These are phyloP conservation scores for Notodonta ziczac DNA, from an alignment of 2,888 invertebrate species.

Conservation along the genomic window DNA sequence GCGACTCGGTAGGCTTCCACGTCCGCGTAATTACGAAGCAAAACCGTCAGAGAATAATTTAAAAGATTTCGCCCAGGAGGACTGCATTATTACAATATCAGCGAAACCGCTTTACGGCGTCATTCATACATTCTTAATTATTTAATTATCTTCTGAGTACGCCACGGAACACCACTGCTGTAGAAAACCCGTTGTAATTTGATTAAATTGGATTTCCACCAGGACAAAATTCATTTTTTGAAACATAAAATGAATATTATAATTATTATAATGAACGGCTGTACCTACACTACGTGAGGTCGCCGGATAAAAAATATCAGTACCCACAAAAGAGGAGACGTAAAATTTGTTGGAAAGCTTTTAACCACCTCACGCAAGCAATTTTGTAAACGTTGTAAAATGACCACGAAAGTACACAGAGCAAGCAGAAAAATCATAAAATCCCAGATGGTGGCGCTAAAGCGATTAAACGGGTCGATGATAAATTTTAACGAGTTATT, in stretches of 20 bases:
- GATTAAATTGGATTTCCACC: conserved; percentile 71
- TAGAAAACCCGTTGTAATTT: conserved; percentile 73
- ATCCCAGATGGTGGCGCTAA: conserved; percentile 84
- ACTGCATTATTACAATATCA: conserved; percentile 83
- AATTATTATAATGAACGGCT: conserved; percentile 47
- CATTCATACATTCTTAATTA: conserved; percentile 83
- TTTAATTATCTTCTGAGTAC: conserved; percentile 81
- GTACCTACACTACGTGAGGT: conserved; percentile 18
- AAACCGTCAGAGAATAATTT: conserved; percentile 77
- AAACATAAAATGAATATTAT: conserved; percentile 46
- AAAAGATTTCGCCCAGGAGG: conserved; percentile 79
- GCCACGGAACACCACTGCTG: conserved; percentile 64
- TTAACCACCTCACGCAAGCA: conserved; percentile 66
- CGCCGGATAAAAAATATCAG: conserved; percentile 39
- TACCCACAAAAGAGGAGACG: conserved; percentile 39
- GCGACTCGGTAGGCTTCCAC: conserved; percentile 56
- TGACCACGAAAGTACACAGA: conserved; percentile 80
- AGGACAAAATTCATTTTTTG: conserved; percentile 58
- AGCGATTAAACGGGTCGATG: conserved; percentile 84
- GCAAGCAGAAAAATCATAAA: conserved; percentile 84
- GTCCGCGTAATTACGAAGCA: conserved; percentile 71
- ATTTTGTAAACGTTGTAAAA: conserved; percentile 78
- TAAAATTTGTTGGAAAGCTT: conserved; percentile 51
- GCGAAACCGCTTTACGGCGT: conserved; percentile 78
- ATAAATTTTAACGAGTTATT: conserved; percentile 85